Base-by-base conservation (phyloP, 2,888 invertebrate species). In the Tenthredo notha region DNA sequence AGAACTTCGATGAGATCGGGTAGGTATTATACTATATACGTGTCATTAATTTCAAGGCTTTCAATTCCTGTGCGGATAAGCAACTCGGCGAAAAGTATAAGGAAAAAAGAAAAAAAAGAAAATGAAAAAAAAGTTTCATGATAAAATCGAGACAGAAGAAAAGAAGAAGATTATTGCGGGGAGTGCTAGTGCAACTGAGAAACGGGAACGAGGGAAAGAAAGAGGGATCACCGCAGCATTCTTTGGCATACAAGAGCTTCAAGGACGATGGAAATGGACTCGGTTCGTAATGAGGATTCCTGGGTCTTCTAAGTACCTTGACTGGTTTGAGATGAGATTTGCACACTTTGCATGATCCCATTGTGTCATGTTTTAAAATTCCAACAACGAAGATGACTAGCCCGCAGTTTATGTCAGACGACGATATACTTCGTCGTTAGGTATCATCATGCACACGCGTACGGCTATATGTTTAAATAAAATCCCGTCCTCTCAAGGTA, bases 201-300 rank as follows among this genome's bases (percentile, higher is more conserved):
- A 54, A 54, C 29, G 50, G 12, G 54, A 77, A 77, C 29, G 77
- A 77, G 29, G 33, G 33, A 77, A 77, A 54, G 25, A 50, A 47
- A 33, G 77, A 77, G 54, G 54, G 25, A 77, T 77, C 54, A 77
- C 77, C 77, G 77, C 77, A 77, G 54, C 47, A 77, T 77, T 77
- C 77, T 77, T 77, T 77, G 77, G 77, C 77, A 54, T 77, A 50
- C 77, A 50, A 54, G 54, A 47, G 77, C 54, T 54, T 77, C 50
- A 77, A 77, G 77, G 77, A 77, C 77, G 77, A 9, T 77, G 33
- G 77, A 77, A 77, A 50, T 77, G 77, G 40, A 77, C 77, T 77
- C 77, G 25, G 77, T 77, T 50, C 29, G 77, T 77, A 77, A 77
- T 77, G 77, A 77, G 77, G 40, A 77, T 77, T 77, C 50, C 50